Evolutionary conservation across 2,888 invertebrate genomes (phyloP), one percentile per base, ranked within the genome.

Genomic region (Synanthedon andrenaeformis): DNA sequence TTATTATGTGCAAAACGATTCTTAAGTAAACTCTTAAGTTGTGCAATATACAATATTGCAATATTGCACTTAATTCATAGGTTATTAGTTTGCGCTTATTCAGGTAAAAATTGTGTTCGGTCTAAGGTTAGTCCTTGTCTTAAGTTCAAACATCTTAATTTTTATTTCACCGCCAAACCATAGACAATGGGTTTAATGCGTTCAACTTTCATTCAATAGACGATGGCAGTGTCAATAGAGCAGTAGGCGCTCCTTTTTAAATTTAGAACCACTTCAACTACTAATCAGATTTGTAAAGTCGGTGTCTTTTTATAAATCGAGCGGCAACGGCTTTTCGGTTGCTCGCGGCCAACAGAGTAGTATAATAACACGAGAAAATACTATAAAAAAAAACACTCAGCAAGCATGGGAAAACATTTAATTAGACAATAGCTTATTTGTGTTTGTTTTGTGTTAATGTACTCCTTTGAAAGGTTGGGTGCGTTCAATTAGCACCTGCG

Each of bases 401-500:
- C 63, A 45, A 49, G 73, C 76, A 82, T 86, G 86, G 83, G 86
- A 86, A 86, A 85, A 84, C 79, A 84, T 86, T 84, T 86, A 86
- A 87, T 86, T 86, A 87, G 79, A 84, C 82, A 83, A 85, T 82
- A 83, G 83, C 74, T 87, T 85, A 86, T 83, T 84, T 84, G 81
- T 82, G 79, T 86, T 87, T 85, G 86, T 81, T 79, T 78, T 80
- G 76, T 78, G 82, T 85, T 87, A 87, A 86, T 87, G 86, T 80
- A 79, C 72, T 75, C 73, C 76, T 79, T 82, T 78, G 81, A 75
- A 73, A 71, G 62, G 69, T 69, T 76, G 73, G 72, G 71, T 70
- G 72, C 72, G 72, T 61, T 56, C 79, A 81, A 82, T 83, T 83
- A 86, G 70, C 85, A 85, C 85, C 82, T 85, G 53, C 51, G 56